Evolutionary conservation across 2,113 vertebrate genomes (phyloP).

Genomic region (Cavia porcellus): DNA sequence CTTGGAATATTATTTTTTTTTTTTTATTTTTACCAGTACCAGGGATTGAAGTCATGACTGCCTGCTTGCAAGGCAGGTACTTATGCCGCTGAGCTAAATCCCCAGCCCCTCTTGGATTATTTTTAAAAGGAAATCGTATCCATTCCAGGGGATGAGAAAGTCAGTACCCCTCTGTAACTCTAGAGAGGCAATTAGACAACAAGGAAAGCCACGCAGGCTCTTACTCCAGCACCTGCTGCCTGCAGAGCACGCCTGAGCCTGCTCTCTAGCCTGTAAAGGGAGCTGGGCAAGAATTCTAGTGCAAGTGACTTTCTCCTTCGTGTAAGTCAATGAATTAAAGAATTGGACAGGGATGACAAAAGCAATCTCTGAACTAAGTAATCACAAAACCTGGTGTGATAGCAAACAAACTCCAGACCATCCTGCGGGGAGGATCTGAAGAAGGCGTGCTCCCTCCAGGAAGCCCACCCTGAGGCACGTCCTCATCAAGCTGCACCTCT

Average conservation of each 20-base stretch:
- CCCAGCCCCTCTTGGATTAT: neutral
- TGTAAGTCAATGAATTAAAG: neutral
- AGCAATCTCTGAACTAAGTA: neutral
- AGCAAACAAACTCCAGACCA: neutral
- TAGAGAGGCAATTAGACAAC: neutral
- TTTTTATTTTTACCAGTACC: no score
- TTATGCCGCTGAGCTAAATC: no score
- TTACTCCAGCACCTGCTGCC: neutral
- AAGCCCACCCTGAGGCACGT: neutral
- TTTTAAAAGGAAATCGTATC: conserved; percentile 2
- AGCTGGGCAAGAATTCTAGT: neutral
- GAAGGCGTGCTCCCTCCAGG: neutral
- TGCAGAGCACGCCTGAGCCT: neutral
- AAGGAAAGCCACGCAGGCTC: neutral
- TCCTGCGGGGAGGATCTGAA: neutral
- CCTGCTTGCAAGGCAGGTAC: no score
- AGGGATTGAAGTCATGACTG: no score
- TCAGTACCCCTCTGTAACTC: neutral
- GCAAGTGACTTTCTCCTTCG: neutral
- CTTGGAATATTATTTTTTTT: neutral
- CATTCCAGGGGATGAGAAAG: neutral
- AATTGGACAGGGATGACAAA: neutral
- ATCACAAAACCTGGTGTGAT: neutral
- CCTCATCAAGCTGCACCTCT: neutral
- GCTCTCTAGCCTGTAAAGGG: neutral